Conservation (phyloP, 2,888 invertebrate species). For the Ectobius pallidus region DNA sequence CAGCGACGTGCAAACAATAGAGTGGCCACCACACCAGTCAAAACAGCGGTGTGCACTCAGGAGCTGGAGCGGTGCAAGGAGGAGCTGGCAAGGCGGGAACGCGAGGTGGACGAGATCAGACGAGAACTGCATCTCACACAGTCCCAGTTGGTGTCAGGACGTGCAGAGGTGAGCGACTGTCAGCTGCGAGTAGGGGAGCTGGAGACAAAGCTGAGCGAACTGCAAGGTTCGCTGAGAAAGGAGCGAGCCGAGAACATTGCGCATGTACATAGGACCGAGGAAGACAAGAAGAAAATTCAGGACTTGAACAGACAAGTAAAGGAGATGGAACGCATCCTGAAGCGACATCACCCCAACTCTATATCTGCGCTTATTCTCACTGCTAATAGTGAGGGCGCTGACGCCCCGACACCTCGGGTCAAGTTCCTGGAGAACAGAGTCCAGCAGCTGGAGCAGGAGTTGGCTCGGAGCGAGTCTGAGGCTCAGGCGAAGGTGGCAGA, state of each 20-base stretch:
- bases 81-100: neutral
- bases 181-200: constrained; percentile 40
- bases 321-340: constrained; percentile 82
- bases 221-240: constrained; percentile 48
- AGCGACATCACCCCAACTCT: constrained; percentile 81
- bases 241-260: constrained; percentile 59
- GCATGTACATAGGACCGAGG: neutral
- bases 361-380: constrained; percentile 73
- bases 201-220: constrained; percentile 43
- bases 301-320: constrained; percentile 72
- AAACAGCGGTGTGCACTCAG: neutral
- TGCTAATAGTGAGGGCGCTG: constrained; percentile 51
- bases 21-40: neutral
- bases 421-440: constrained; percentile 38
- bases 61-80: neutral
- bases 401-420: constrained; percentile 8
- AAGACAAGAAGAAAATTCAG: constrained; percentile 69
- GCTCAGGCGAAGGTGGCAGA: constrained; percentile 18
- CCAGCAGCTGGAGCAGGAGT: constrained; percentile 34
- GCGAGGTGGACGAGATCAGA: neutral
- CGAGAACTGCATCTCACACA: constrained; percentile 11
- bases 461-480: constrained; percentile 22
- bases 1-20: neutral
- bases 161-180: constrained; percentile 29
- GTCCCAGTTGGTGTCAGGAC: neutral